Percentiles rank a stretch among this genome's conserved stretches.
phyloP scores from a whole-genome alignment of 2,113 vertebrate species.

The Cricetomys ansorgei region DNA sequence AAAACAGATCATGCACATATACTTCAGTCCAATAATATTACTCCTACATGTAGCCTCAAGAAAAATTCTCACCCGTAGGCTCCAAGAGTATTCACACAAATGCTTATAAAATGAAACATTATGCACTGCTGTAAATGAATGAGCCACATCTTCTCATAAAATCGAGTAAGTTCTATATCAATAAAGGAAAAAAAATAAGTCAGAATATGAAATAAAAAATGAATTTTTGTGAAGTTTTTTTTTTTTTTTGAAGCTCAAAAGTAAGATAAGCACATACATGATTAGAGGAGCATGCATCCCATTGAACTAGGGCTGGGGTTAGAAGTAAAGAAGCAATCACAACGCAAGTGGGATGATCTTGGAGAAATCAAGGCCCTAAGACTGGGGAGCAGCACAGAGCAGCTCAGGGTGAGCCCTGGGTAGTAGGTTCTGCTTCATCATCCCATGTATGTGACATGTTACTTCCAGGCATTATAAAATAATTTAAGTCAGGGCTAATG shows the following conservation, averaged over 20 bases:
- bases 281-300: background rate
- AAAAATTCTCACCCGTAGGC: background rate
- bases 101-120: constrained; percentile 37
- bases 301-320: background rate
- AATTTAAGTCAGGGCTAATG: constrained; percentile 16
- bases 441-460: background rate
- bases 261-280: constrained; percentile 54
- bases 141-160: constrained; percentile 9
- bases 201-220: constrained; percentile 33
- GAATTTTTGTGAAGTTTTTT: background rate
- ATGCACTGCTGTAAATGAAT: constrained; percentile 24
- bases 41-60: background rate
- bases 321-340: constrained; percentile 1
- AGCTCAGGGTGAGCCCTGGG: background rate
- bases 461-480: constrained; percentile 6
- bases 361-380: background rate
- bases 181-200: background rate
- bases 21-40: background rate
- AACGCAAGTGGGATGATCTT: background rate
- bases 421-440: background rate
- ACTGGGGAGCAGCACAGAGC: background rate
- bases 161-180: constrained; percentile 26
- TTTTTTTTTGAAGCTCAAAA: constrained; percentile 51
- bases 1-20: background rate
- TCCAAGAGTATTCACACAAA: background rate